Evolutionary conservation across 1,140 invertebrate genomes (phyloP).

Genomic region (Heliconius hermathena): DNA sequence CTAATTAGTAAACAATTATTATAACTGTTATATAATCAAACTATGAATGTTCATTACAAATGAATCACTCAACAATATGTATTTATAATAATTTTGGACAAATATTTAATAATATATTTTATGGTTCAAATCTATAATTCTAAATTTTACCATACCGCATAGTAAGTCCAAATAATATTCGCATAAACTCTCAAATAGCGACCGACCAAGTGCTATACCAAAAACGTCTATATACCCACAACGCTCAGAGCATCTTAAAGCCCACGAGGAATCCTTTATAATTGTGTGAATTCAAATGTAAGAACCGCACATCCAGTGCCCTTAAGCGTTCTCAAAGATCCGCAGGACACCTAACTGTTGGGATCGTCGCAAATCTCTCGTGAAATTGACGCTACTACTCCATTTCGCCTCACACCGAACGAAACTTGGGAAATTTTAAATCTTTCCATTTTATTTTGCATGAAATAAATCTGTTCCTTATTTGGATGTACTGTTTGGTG

Average conservation of each 20-base stretch:
- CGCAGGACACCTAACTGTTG: slow-evolving; percentile 42
- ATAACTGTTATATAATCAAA: no score
- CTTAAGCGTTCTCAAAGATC: slow-evolving; percentile 40
- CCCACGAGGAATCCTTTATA: slow-evolving; percentile 5
- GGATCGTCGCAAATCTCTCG: slow-evolving; percentile 67
- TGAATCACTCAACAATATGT: no score
- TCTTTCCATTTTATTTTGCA: slow-evolving; percentile 21
- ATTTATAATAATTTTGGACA: no score
- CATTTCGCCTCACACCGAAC: slow-evolving; percentile 50
- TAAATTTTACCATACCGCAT: no score
- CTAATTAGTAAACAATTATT: no score
- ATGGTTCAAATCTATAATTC: no score
- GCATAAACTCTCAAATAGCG: neutral
- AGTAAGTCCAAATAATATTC: neutral
- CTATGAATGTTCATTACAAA: no score
- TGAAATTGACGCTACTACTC: slow-evolving; percentile 69
- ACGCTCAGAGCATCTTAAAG: neutral
- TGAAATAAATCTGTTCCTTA: slow-evolving; percentile 20
- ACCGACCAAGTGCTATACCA: neutral
- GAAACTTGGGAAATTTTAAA: slow-evolving; percentile 41
- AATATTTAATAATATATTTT: no score
- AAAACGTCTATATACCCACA: neutral
- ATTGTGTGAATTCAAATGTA: slow-evolving; percentile 14
- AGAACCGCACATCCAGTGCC: slow-evolving; percentile 24
- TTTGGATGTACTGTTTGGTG: slow-evolving; percentile 40